Evolutionary conservation across 2,113 vertebrate genomes (phyloP).

Genomic region (Toxostoma redivivum): DNA sequence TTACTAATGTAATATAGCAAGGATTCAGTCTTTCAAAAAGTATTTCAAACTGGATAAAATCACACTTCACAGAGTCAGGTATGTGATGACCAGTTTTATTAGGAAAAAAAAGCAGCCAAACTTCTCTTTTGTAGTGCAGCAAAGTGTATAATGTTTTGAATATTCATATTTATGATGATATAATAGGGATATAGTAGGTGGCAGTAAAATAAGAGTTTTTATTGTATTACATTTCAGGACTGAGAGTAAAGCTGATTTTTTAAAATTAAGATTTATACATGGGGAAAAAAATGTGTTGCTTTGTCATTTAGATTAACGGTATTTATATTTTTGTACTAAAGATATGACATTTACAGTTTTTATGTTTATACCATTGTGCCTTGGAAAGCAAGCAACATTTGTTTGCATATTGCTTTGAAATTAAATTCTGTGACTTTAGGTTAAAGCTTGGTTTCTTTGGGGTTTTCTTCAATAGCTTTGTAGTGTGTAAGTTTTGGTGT

Average conservation of each 20-base stretch:
- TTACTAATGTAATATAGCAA: background rate
- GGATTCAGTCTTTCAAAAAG: background rate
- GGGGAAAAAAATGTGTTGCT: background rate
- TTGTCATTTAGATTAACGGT: background rate
- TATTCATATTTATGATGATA: background rate
- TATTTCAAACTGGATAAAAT: background rate
- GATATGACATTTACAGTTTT: background rate
- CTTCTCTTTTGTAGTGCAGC: background rate
- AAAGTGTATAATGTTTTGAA: background rate
- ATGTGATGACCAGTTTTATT: background rate
- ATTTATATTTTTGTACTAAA: constrained; percentile 42
- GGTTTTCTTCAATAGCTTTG: background rate
- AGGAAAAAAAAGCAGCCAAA: background rate
- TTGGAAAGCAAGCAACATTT: background rate
- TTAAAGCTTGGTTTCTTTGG: background rate
- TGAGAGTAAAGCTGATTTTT: background rate
- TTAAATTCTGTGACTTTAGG: background rate
- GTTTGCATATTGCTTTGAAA: background rate
- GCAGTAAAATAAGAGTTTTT: background rate
- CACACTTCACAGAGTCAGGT: background rate
- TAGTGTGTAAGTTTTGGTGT: background rate
- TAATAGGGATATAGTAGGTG: background rate
- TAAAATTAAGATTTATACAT: background rate
- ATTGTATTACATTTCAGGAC: background rate
- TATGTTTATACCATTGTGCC: background rate